phyloP scores from a whole-genome alignment of 2,797 vertebrate species.

The Microchirus variegatus region DNA sequence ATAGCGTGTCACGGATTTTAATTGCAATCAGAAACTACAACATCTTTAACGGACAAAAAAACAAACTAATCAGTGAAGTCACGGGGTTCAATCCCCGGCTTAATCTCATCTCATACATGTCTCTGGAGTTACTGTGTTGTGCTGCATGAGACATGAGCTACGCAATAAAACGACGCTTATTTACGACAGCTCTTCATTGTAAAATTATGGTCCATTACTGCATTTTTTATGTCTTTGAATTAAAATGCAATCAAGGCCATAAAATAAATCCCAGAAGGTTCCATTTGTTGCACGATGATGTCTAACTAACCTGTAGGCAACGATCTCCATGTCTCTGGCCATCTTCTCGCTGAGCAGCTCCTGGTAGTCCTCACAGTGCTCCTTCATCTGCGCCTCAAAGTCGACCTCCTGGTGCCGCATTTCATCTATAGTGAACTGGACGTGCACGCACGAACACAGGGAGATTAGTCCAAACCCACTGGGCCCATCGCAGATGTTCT shows the following conservation, averaged over 20 bases:
- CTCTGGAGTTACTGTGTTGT: not conserved
- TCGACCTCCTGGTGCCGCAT: slow-evolving; percentile 68
- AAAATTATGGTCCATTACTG: slow-evolving; percentile 17
- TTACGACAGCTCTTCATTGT: slow-evolving; percentile 22
- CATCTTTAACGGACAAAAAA: slow-evolving; percentile 35
- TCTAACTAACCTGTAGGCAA: slow-evolving; percentile 80
- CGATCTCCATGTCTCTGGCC: slow-evolving; percentile 81
- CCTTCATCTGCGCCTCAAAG: slow-evolving; percentile 72
- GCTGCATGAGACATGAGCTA: not conserved
- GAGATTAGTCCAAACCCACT: slow-evolving; percentile 29
- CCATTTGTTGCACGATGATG: not conserved
- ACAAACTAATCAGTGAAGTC: slow-evolving; percentile 62
- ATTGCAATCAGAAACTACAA: slow-evolving; percentile 56
- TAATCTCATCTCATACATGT: too few species aligned
- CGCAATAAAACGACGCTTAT: slow-evolving; percentile 16
- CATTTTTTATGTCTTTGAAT: slow-evolving; percentile 12
- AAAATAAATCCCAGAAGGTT: not conserved
- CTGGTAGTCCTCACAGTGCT: slow-evolving; percentile 77
- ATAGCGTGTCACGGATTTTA: slow-evolving; percentile 31
- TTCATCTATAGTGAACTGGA: slow-evolving; percentile 69
- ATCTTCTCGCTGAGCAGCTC: slow-evolving; percentile 80
- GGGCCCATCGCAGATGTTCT: slow-evolving; percentile 25
- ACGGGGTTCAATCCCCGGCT: slow-evolving; percentile 20
- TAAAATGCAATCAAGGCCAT: slow-evolving; percentile 11
- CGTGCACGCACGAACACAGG: slow-evolving; percentile 11